phyloP scores from a whole-genome alignment of 2,113 vertebrate genomes.

The Apeltes quadracus region DNA sequence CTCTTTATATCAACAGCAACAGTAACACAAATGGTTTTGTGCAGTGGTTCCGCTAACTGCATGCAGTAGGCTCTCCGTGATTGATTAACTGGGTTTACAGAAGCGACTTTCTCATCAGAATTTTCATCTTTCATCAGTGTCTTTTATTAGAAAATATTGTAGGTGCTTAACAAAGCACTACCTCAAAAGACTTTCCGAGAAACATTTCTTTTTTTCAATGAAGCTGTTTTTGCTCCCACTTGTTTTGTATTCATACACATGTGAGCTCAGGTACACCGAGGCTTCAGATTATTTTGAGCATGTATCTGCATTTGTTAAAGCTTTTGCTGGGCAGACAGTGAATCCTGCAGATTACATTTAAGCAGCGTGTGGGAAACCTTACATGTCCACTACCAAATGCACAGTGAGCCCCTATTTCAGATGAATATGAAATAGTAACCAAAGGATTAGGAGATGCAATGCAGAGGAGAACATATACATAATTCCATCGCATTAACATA shows the following conservation, averaged over 20 bases:
- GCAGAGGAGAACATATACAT: constrained; percentile 45
- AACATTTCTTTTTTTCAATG: constrained; percentile 54
- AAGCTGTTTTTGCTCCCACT: constrained; percentile 40
- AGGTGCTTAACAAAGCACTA: constrained; percentile 58
- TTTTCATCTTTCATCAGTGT: constrained; percentile 66
- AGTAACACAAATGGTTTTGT: constrained; percentile 58
- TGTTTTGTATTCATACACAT: constrained; percentile 56
- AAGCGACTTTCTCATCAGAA: constrained; percentile 65
- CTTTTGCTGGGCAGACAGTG: constrained; percentile 37
- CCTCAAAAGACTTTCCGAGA: constrained; percentile 44
- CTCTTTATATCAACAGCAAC: constrained; percentile 52
- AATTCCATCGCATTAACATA: constrained; percentile 36
- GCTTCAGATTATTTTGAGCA: constrained; percentile 45
- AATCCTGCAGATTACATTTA: constrained; percentile 60
- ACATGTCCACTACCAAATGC: constrained; percentile 34
- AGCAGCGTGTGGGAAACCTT: constrained; percentile 34
- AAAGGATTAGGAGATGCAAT: constrained; percentile 18
- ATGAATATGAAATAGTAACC: constrained; percentile 34
- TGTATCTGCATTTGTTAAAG: constrained; percentile 53
- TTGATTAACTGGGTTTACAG: constrained; percentile 62
- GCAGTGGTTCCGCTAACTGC: constrained; percentile 47
- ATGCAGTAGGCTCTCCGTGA: constrained; percentile 49
- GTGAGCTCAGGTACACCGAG: constrained; percentile 19
- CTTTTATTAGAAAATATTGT: constrained; percentile 53
- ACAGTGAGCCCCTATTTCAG: constrained; percentile 14